Conservation (phyloP, 2,113 vertebrate species). For the Bombycilla garrulus region DNA sequence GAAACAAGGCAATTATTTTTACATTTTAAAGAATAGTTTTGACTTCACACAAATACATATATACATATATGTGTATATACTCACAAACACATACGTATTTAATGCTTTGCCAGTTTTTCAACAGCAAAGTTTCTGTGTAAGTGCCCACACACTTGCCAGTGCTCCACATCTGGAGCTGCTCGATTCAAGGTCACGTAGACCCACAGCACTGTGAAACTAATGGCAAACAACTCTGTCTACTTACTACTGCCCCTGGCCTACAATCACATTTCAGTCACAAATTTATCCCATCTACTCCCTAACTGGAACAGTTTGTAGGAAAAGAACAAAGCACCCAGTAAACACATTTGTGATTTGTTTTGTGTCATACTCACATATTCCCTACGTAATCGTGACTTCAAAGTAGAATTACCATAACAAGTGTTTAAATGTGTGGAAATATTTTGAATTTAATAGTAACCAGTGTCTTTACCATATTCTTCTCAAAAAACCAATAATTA, state of each 20-base stretch:
- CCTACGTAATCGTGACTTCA: not conserved
- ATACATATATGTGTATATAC: no score
- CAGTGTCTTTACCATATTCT: not conserved
- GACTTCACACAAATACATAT: not conserved
- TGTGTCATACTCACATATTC: not conserved
- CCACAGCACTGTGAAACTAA: not conserved
- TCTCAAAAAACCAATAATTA: not conserved
- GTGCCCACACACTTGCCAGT: not conserved
- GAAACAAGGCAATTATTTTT: not conserved
- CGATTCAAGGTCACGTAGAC: not conserved
- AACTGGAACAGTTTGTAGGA: not conserved
- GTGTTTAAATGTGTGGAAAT: not conserved
- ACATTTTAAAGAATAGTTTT: not conserved
- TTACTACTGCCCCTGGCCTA: not conserved
- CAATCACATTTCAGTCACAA: not conserved
- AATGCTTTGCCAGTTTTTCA: not conserved
- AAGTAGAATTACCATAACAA: not conserved
- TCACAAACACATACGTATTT: fast-evolving
- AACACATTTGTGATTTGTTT: not conserved
- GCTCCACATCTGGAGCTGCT: not conserved
- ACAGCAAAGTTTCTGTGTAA: not conserved
- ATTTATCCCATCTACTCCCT: not conserved
- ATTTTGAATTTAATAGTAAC: not conserved
- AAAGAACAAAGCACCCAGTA: not conserved
- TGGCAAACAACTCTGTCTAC: not conserved